Evolutionary conservation across 2,888 invertebrate genomes (phyloP), one percentile per base, ranked within the genome.

Genomic region (Auanema freiburgensis): DNA sequence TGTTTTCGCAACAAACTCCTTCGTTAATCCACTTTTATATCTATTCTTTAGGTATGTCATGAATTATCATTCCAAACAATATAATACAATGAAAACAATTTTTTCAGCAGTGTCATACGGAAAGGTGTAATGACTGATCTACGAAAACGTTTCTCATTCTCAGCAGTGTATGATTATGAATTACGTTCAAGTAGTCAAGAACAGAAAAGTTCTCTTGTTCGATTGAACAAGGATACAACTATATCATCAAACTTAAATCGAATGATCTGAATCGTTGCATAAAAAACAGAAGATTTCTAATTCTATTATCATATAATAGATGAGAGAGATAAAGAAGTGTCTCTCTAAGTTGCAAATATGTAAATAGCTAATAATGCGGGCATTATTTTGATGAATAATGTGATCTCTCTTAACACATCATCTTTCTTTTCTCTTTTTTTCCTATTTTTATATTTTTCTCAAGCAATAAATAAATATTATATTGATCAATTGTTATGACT

Each of bases 151-250:
- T 66, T 74, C 57, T 69, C 69, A 8, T 59, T 76, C 1, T 76
- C 76, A 4, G 72, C 73, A 1, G 68, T 76, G 50, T 77, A 77
- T 50, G 77, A 77, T 50, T 77, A 76, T 52, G 77, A 77, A 58
- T 59, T 69, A 57, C 57, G 74, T 55, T 76, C 69, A 12, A 33
- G 50, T 10, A 49, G 49, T 40, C 44, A 57, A 24, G 64, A 59
- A 50, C 64, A 63, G 33, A 43, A 58, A 12, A 49, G 46, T 41
- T 63, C 63, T n/a, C 53, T 63, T 12, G 58, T 63, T 16, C 23
- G 63, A 23, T 53, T 63, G 12, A 54, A 54, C 10, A 40, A 54
- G 25, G 63, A 63, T 40, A 40, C 41, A 18, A 55, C 56, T 23
- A 23, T 55, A 55, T n/a, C 56, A 16, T 55, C 56, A 16, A 55